Base-by-base conservation (phyloP, 2,113 vertebrate species). In the Mixornis gularis region DNA sequence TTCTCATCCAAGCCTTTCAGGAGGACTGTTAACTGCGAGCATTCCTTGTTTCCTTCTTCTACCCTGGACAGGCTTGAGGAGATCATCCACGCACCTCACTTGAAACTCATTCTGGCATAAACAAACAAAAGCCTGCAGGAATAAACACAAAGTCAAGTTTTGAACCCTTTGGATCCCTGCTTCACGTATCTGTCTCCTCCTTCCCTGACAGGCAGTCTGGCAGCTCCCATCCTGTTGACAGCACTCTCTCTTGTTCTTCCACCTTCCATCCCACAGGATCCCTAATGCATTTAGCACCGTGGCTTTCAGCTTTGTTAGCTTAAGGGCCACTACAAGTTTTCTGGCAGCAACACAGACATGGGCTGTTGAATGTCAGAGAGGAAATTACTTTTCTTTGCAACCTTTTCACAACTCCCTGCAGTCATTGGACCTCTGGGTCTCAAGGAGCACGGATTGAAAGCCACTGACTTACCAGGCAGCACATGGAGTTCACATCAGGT, bases 351-450 rank as follows among this genome's bases (percentile, higher is more conserved):
- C 38, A 65, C 63, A 55, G 29, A 55, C 0, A 0, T 1, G 2
- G 41, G 40, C 53, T 72, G 58, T 38, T 91, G 93, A 95, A 82
- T 90, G 90, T 91, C 87, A 92, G 85, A 65, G 89, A 92, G 63
- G 85, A 85, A 95, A 95, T 79, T 93, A 34, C 81, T 94, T 94
- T 95, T 76, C 81, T 93, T 65, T 77, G 59, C 71, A 91, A 89
- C 93, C 76, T 92, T 95, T 92, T 77, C 87, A 79, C 1, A 2
- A 29, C 43, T 66, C 63, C 38, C 7, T 38, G 51, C 51, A 69
- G 74, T 40, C 1, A 4, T 51, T 36, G 70, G 34, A 77, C 51
- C 70, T 70, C 66, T 52, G 27, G 43, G 74, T 56, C 63, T 95
- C 59, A 63, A 89, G 79, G 71, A 77, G 59, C 69, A 17, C 0